Conservation (phyloP, 2,888 invertebrate genomes). For the Melipona beecheii region DNA sequence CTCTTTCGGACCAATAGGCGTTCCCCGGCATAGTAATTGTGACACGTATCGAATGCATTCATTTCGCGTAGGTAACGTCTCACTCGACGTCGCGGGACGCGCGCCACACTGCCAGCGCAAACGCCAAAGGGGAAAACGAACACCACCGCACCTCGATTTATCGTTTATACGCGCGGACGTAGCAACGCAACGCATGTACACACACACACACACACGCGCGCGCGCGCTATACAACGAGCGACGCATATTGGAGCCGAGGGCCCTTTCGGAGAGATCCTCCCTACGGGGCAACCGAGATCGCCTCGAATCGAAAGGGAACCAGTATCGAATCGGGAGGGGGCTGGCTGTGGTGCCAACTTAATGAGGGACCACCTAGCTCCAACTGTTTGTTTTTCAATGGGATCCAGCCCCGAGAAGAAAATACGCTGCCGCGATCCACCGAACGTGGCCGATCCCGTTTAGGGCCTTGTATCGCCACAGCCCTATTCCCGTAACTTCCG, state of each 20-base stretch:
- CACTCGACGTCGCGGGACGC: slow-evolving; percentile 66
- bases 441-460: slow-evolving; percentile 58
- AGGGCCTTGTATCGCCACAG: slow-evolving; percentile 66
- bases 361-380: slow-evolving; percentile 78
- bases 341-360: slow-evolving; percentile 78
- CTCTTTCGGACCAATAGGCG: slow-evolving; percentile 17
- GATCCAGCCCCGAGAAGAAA: slow-evolving; percentile 62
- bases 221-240: neutral
- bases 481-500: slow-evolving; percentile 71
- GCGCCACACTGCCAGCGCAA: slow-evolving; percentile 33
- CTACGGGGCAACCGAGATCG: slow-evolving; percentile 67
- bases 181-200: neutral
- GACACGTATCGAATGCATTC: slow-evolving; percentile 80
- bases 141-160: neutral
- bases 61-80: slow-evolving; percentile 78
- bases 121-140: slow-evolving; percentile 9
- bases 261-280: slow-evolving; percentile 67
- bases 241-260: slow-evolving; percentile 70
- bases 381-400: slow-evolving; percentile 75
- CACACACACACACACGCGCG: neutral
- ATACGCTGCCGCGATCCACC: slow-evolving; percentile 52
- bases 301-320: slow-evolving; percentile 74
- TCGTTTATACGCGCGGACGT: neutral
- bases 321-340: slow-evolving; percentile 66
- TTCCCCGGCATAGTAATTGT: slow-evolving; percentile 59